Evolutionary conservation across 2,113 vertebrate genomes (phyloP).

Genomic region (Paedocypris sp.): DNA sequence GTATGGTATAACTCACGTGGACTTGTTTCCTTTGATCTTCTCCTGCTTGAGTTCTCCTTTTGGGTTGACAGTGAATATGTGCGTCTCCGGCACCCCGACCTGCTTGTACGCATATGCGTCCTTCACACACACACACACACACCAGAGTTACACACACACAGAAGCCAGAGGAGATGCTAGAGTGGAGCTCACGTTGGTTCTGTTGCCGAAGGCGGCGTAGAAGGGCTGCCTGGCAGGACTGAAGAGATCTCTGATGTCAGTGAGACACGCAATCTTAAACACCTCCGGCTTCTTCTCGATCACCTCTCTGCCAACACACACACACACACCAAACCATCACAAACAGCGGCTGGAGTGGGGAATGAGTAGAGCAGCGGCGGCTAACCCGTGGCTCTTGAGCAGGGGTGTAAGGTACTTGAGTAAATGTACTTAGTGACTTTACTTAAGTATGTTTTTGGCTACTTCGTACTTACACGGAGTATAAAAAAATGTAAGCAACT

Average conservation of each 20-base stretch:
- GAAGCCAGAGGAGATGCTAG: background rate
- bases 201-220: constrained; percentile 87
- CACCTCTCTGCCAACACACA: constrained; percentile 67
- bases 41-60: constrained; percentile 86
- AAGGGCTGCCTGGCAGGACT: constrained; percentile 63
- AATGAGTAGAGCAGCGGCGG: too few relatives aligned
- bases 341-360: too few relatives aligned
- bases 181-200: constrained; percentile 63
- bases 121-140: constrained; percentile 32
- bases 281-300: constrained; percentile 90
- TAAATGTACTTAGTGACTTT: too few relatives aligned
- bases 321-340: background rate
- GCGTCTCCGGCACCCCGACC: constrained; percentile 70
- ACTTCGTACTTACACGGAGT: too few relatives aligned
- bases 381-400: too few relatives aligned
- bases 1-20: constrained; percentile 65
- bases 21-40: constrained; percentile 71
- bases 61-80: constrained; percentile 85
- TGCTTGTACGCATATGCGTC: constrained; percentile 76
- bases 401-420: too few relatives aligned
- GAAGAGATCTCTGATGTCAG: constrained; percentile 81
- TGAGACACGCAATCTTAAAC: constrained; percentile 84
- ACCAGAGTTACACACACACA: background rate
- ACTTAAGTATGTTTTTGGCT: too few relatives aligned
- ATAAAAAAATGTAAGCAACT: too few relatives aligned